A percentile compares a stretch with the other conserved stretches of the same genome.
Evolutionary conservation across 2,113 vertebrate genomes (phyloP).

Genomic region (Ictalurus furcatus): DNA sequence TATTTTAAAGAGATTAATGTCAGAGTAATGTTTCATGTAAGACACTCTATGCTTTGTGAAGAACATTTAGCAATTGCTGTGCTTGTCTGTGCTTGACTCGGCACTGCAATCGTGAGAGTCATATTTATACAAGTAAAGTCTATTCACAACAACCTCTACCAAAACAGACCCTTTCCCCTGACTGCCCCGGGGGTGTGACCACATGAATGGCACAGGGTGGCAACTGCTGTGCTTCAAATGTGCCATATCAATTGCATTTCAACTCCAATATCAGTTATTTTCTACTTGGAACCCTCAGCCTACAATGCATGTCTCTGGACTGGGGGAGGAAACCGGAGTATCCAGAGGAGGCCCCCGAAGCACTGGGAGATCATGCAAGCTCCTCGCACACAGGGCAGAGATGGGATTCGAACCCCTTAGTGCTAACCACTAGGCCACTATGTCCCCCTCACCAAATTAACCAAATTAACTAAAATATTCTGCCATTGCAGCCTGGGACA

Average conservation of each 20-base stretch:
- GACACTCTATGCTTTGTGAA: not conserved
- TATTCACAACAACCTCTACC: conserved; percentile 29
- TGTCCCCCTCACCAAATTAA: too few relatives aligned
- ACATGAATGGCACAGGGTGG: not conserved
- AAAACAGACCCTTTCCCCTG: not conserved
- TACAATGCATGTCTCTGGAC: too few relatives aligned
- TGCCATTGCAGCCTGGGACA: not conserved
- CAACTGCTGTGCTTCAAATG: not conserved
- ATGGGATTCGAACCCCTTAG: too few relatives aligned
- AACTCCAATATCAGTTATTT: not conserved
- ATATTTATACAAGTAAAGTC: conserved; percentile 28
- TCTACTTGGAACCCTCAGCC: not conserved
- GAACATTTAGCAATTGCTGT: not conserved
- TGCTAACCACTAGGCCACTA: too few relatives aligned
- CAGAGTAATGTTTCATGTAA: not conserved
- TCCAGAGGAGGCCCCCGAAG: too few relatives aligned
- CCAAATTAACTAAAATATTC: not conserved
- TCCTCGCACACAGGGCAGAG: too few relatives aligned
- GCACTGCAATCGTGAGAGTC: conserved; percentile 29
- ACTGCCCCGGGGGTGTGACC: not conserved
- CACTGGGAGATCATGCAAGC: too few relatives aligned
- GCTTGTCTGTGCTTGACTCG: conserved; percentile 17
- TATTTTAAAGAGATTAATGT: not conserved
- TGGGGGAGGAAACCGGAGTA: too few relatives aligned
- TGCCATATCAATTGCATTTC: not conserved